These are phyloP conservation scores for Parauchenoglanis ngamensis DNA, from an alignment of 2,797 vertebrate genomes.

Conservation along the genomic window DNA sequence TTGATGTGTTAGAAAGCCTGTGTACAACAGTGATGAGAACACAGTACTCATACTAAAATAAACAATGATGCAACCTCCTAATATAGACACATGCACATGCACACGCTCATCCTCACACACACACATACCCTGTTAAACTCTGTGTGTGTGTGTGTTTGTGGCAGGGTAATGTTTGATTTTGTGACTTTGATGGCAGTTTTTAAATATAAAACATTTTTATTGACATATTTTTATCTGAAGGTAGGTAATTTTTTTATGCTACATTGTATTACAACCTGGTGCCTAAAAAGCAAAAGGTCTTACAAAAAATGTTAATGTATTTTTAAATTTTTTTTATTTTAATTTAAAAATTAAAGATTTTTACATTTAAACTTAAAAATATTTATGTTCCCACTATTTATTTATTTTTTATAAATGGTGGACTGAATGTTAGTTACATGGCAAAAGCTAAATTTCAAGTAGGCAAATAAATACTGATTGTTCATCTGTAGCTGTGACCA, in stretches of 20 bases:
- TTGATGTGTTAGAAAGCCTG: background rate
- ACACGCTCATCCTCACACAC: background rate
- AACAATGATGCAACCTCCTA: slow-evolving; percentile 21
- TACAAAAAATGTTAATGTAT: too few species aligned
- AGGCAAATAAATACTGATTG: background rate
- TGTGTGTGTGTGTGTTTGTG: background rate
- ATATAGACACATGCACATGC: slow-evolving; percentile 14
- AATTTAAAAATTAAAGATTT: too few species aligned
- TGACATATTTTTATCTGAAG: background rate
- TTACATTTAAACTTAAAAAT: too few species aligned
- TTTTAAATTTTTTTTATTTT: too few species aligned
- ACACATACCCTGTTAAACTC: background rate
- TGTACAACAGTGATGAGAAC: slow-evolving; percentile 10
- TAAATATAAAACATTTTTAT: background rate
- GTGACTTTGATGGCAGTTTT: background rate
- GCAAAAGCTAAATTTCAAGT: background rate
- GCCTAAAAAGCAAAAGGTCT: too few species aligned
- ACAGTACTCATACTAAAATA: slow-evolving; percentile 6
- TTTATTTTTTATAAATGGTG: background rate
- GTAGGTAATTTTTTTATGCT: background rate
- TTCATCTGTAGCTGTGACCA: background rate
- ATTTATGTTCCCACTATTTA: background rate
- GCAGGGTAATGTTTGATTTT: slow-evolving; percentile 8
- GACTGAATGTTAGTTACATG: background rate
- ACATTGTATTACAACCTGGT: too few species aligned